Conservation (phyloP, 2,797 vertebrate species). For the Aplochiton taeniatus region DNA sequence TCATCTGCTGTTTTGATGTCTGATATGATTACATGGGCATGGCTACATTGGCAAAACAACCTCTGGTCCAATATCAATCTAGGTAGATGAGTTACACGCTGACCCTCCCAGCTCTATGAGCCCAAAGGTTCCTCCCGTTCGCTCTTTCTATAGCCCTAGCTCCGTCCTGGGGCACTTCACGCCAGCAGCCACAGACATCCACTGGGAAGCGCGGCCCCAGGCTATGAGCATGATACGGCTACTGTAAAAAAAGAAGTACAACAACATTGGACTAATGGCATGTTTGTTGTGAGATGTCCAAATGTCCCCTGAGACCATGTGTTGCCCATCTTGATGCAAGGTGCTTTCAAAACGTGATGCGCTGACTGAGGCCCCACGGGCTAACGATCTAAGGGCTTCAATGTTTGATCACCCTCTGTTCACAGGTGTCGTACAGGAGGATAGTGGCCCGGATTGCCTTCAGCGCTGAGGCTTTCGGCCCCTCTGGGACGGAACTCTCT, state of each 20-base stretch:
- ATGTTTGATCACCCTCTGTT: conserved; percentile 38
- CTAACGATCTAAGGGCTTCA: conserved; percentile 48
- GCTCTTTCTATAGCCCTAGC: too few species aligned
- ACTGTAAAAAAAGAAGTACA: conserved; percentile 25
- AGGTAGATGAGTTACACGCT: not conserved
- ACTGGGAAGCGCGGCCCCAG: not conserved
- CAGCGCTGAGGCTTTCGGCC: conserved; percentile 49
- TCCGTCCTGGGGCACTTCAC: not conserved
- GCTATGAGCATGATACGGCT: conserved; percentile 14
- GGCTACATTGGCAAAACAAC: too few species aligned
- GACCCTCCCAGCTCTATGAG: conserved; percentile 6
- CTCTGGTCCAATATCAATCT: too few species aligned
- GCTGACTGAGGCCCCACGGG: conserved; percentile 46
- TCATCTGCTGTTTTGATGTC: too few species aligned
- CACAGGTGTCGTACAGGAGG: conserved; percentile 47
- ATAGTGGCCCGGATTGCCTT: conserved; percentile 48
- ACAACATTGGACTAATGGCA: conserved; percentile 1
- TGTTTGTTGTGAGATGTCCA: conserved; percentile 26
- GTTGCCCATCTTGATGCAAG: conserved; percentile 9
- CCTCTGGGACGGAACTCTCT: conserved; percentile 39
- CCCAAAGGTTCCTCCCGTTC: not conserved
- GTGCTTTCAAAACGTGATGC: too few species aligned
- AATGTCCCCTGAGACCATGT: conserved; percentile 18
- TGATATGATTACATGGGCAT: too few species aligned
- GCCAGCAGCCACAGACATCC: too few species aligned